Base-by-base conservation (phyloP, 2,888 invertebrate species). In the Matsumyia berberina region DNA sequence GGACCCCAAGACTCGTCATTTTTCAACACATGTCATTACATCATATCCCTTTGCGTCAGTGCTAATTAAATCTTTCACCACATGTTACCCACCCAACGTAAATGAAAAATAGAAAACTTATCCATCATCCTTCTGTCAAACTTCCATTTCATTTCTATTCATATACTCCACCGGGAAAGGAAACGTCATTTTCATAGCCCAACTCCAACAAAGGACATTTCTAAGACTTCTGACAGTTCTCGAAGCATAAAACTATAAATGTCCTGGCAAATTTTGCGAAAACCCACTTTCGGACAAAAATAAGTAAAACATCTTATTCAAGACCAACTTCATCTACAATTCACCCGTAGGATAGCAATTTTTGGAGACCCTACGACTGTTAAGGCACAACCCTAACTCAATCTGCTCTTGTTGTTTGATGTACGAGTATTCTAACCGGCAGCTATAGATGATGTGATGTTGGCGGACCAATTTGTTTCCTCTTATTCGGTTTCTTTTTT, bases 401-500 rank as follows among this genome's bases (percentile, higher is more conserved):
- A 44, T 17, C 7, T 17, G 11, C 11, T 44, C 39, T 1, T 31
- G 9, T 7, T 7, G 17, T 17, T 6, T 15, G n/a, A 44, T 60
- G 12, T 5, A n/a, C n/a, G n/a, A n/a, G 15, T 37, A 6, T 8
- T 9, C 12, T 1, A 24, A 8, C 9, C 15, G 29, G 15, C 29
- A 29, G 29, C 5, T n/a, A n/a, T n/a, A n/a, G 11, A 17, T 15
- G 9, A 9, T 46, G 44, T 12, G 15, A 8, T 15, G 19, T 17
- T 58, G n/a, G 12, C 8, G 9, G 39, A 44, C 44, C 51, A 66
- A 67, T 67, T 55, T 39, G 31, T 42, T 55, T 39, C 31, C 12
- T 1, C 19, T 66, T 66, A 24, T 42, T 51, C 24, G 39, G 17
- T 55, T 67, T 42, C 33, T 8, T 55, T n/a, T n/a, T n/a, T 53